Evolutionary conservation across 2,888 invertebrate species (phyloP).

Genomic region (Cancer borealis): DNA sequence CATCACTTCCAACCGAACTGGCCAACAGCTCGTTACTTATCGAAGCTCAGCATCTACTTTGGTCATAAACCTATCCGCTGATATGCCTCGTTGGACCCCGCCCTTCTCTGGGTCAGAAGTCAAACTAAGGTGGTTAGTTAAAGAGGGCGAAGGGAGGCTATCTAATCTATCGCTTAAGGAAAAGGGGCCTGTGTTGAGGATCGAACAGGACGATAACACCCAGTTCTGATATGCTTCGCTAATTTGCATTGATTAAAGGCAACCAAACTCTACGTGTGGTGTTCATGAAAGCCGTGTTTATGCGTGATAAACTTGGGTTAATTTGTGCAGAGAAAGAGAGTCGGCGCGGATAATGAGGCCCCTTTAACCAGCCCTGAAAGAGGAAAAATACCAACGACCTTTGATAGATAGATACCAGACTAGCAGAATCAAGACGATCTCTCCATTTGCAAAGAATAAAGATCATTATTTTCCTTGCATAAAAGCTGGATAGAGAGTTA

Average conservation of each 20-base stretch:
- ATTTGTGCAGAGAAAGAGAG: slow-evolving; percentile 5
- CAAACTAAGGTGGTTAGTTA: slow-evolving; percentile 16
- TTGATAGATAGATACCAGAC: not conserved
- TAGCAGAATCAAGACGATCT: not conserved
- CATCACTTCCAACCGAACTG: not conserved
- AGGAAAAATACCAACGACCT: not conserved
- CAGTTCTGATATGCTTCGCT: slow-evolving; percentile 21
- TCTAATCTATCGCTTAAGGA: slow-evolving; percentile 28
- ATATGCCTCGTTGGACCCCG: slow-evolving; percentile 1
- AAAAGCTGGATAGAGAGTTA: not conserved
- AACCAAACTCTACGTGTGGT: not conserved
- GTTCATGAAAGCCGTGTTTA: slow-evolving; percentile 6
- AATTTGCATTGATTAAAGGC: slow-evolving; percentile 38
- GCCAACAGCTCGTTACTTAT: not conserved
- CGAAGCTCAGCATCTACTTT: not conserved
- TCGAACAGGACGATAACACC: slow-evolving; percentile 36
- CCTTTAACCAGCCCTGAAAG: not conserved
- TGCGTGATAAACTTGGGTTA: slow-evolving; percentile 33
- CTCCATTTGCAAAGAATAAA: not conserved
- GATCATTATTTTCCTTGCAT: not conserved
- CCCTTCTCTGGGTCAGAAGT: slow-evolving; percentile 27
- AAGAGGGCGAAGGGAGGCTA: slow-evolving; percentile 13
- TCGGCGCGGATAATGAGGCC: slow-evolving; percentile 26
- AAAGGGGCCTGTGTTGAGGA: slow-evolving; percentile 14
- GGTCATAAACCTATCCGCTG: slow-evolving; percentile 30